phyloP scores from a whole-genome alignment of 2,797 vertebrate species.

The Chaetophractus vellerosus region DNA sequence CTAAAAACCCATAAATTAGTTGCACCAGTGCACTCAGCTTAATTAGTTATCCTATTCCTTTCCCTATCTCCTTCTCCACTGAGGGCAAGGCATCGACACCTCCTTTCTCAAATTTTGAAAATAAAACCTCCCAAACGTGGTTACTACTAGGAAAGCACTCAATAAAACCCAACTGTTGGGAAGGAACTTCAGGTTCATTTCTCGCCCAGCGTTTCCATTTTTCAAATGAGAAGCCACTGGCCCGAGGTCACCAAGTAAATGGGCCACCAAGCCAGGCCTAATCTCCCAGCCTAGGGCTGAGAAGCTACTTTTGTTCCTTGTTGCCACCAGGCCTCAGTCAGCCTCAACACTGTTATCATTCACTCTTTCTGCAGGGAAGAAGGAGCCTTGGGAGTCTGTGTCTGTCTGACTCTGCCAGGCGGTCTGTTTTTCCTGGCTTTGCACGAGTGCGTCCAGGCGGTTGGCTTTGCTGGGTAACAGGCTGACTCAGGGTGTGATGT shows the following conservation, averaged over 20 bases:
- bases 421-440: slow-evolving; percentile 23
- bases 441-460: not conserved
- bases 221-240: not conserved
- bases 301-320: not conserved
- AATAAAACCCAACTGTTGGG: not conserved
- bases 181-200: not conserved
- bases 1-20: not conserved
- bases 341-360: not conserved
- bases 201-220: not conserved
- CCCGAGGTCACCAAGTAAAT: not conserved
- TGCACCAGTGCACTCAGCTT: not conserved
- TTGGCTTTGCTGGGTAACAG: not conserved
- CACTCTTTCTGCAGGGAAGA: not conserved
- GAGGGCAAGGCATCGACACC: not conserved
- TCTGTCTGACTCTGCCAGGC: not conserved
- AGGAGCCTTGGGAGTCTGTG: not conserved
- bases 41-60: not conserved
- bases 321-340: not conserved
- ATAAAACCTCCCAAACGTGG: not conserved
- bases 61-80: no score
- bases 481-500: not conserved
- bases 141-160: not conserved
- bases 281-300: not conserved
- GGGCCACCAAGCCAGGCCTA: not conserved
- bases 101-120: not conserved